Evolutionary conservation across 2,797 vertebrate species (phyloP), one percentile per base, ranked within the genome.

Genomic region (Sandelia bainsii): DNA sequence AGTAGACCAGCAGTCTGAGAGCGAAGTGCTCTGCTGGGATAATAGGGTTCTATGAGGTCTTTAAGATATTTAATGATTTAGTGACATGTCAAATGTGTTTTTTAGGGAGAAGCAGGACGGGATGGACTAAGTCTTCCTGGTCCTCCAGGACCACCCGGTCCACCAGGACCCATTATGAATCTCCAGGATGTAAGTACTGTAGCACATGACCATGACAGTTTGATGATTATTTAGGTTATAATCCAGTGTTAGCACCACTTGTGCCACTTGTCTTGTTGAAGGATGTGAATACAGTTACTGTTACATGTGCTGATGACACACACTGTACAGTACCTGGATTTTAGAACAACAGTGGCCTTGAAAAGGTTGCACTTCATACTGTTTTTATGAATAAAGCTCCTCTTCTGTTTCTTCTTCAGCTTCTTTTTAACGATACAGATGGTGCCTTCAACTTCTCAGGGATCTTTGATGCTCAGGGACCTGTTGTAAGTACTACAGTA

Each of bases 111-210:
- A 60, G 89, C 85, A 12, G 98, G 98, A 52, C 74, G 58, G 23
- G 93, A 97, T 0, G 97, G 96, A 13, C 66, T 77, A 25, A 90
- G 94, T 77, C 66, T 94, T 8, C 79, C 93, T 1, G 98, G 98
- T 5, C 94, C 92, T 0, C 95, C 96, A 2, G 97, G 96, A 22
- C 96, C 95, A 10, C 96, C 97, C 2, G 98, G 98, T 68, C 96
- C 95, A 19, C 95, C 96, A 0, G 97, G 97, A 66, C 79, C 91
- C 1, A 1, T 90, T n/a, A 62, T 93, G 45, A 93, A 90, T 82
- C 81, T 96, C 34, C 93, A 94, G 34, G 94, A 95, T 49, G 95
- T 95, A 74, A 91, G 93, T 34, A 34, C 32, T 34, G 27, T 72
- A 57, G n/a, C n/a, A 17, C 52, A 49, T 23, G 19, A 53, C 1